Conservation (phyloP, 2,888 invertebrate species). For the Bruchidius siliquastri region DNA sequence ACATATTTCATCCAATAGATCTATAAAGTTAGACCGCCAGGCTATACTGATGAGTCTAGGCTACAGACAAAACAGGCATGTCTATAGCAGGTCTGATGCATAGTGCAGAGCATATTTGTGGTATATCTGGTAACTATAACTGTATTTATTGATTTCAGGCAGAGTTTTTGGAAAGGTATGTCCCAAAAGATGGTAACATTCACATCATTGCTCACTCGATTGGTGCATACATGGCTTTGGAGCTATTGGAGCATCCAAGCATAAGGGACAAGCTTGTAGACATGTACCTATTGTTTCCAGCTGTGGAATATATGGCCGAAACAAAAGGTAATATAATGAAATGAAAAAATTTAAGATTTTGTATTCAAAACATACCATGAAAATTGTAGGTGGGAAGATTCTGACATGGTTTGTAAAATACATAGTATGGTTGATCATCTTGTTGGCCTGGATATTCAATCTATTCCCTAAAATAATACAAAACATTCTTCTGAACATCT, state of each 20-base stretch:
- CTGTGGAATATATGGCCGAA: slow-evolving; percentile 76
- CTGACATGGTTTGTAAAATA: slow-evolving; percentile 61
- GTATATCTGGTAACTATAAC: too few relatives aligned
- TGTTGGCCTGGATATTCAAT: slow-evolving; percentile 50
- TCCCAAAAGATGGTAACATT: slow-evolving; percentile 68
- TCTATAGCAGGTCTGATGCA: too few relatives aligned
- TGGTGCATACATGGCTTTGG: slow-evolving; percentile 77
- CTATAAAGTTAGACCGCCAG: too few relatives aligned
- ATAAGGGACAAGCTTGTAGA: slow-evolving; percentile 56
- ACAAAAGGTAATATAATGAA: slow-evolving; percentile 49
- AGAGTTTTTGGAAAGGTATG: slow-evolving; percentile 67
- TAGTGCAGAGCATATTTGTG: too few relatives aligned
- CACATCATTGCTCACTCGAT: slow-evolving; percentile 89
- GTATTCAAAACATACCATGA: too few relatives aligned
- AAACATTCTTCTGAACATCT: slow-evolving; percentile 51
- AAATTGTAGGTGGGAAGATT: slow-evolving; percentile 55
- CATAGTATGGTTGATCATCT: slow-evolving; percentile 47
- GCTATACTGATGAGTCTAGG: too few relatives aligned
- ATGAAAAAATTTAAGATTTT: too few relatives aligned
- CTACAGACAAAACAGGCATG: too few relatives aligned
- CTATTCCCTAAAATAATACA: slow-evolving; percentile 54
- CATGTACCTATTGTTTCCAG: slow-evolving; percentile 78
- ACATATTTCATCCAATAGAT: too few relatives aligned
- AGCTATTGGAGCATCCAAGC: slow-evolving; percentile 59
- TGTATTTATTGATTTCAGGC: slow-evolving; percentile 41